Conservation (phyloP, 2,113 vertebrate species). For the Barbus barbus region DNA sequence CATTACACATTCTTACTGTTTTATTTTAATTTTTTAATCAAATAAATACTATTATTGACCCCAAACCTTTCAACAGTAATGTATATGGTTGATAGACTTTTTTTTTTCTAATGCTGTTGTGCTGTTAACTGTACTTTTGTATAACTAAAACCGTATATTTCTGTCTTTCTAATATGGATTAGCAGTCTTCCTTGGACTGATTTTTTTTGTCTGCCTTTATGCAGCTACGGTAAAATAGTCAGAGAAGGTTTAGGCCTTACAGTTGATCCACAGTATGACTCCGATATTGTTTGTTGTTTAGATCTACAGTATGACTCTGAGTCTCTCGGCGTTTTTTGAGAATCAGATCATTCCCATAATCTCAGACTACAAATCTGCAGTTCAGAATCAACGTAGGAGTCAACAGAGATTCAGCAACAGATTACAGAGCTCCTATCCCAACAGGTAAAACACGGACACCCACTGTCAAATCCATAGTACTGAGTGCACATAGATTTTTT, state of each 20-base stretch:
- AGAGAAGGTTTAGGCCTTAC: background rate
- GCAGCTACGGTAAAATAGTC: background rate
- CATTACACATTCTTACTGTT: background rate
- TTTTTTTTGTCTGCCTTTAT: background rate
- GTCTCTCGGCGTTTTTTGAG: slow-evolving; percentile 95
- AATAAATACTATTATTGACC: background rate
- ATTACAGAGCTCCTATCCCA: slow-evolving; percentile 81
- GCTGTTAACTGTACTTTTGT: background rate
- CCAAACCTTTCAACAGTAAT: background rate
- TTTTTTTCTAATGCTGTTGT: background rate
- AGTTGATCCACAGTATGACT: background rate
- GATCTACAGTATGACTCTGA: slow-evolving; percentile 97
- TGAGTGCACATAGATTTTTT: background rate
- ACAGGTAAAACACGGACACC: slow-evolving; percentile 73
- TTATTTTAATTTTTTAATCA: background rate
- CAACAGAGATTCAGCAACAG: slow-evolving; percentile 80
- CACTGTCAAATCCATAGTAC: slow-evolving; percentile 49
- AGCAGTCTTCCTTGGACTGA: background rate
- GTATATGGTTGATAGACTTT: background rate
- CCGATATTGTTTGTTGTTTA: slow-evolving; percentile 55
- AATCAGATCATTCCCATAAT: slow-evolving; percentile 89
- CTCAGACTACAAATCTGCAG: slow-evolving; percentile 89
- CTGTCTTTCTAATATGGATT: background rate
- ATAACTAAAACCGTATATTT: background rate
- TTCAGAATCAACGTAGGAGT: slow-evolving; percentile 85